These are phyloP conservation scores for Amphiprion clarkii DNA, from an alignment of 2,797 vertebrate genomes.

Conservation along the genomic window DNA sequence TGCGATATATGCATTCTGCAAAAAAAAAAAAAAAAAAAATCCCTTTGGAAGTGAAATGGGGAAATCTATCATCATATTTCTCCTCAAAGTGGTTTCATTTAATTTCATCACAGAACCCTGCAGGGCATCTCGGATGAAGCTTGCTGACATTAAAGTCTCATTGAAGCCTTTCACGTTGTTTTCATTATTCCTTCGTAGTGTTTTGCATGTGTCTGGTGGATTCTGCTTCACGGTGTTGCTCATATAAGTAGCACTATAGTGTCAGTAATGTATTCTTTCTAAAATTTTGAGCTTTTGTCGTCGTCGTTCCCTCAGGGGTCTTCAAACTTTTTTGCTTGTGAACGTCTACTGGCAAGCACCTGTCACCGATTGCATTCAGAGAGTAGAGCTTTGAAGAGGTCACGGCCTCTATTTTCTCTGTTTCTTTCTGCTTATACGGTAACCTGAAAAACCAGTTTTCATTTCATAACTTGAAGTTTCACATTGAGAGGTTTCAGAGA, in stretches of 20 bases:
- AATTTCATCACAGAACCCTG: constrained; percentile 58
- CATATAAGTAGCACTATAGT: too few species aligned
- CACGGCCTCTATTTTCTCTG: background rate
- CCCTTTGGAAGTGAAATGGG: constrained; percentile 29
- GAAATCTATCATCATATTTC: constrained; percentile 50
- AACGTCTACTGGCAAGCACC: too few species aligned
- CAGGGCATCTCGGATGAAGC: constrained; percentile 25
- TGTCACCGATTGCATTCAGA: background rate
- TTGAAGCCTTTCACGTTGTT: constrained; percentile 42
- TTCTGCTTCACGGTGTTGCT: background rate
- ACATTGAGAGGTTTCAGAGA: background rate
- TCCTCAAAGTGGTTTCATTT: constrained; percentile 56
- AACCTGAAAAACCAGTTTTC: background rate
- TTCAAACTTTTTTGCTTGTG: background rate
- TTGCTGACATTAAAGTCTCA: constrained; percentile 28
- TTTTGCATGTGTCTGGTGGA: background rate
- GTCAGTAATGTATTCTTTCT: background rate
- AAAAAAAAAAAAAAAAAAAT: constrained; percentile 13
- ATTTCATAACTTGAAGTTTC: background rate
- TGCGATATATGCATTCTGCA: constrained; percentile 23
- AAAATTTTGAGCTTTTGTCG: too few species aligned
- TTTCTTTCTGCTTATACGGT: background rate
- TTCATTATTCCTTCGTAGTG: constrained; percentile 26
- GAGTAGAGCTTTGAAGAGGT: background rate
- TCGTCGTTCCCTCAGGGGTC: background rate